phyloP scores from a whole-genome alignment of 2,113 vertebrate species.

The Gulo gulo region DNA sequence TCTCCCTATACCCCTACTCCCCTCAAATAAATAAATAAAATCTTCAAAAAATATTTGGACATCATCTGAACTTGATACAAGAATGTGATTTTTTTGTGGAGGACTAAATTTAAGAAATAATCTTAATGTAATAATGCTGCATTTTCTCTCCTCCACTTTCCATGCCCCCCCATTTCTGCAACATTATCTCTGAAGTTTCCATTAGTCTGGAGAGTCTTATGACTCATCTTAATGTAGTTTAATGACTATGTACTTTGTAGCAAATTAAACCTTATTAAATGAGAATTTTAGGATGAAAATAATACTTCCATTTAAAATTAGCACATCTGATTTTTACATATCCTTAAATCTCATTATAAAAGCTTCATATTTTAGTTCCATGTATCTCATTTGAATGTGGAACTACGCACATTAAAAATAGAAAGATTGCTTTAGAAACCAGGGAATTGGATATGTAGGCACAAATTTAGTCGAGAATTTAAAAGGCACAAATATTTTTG shows the following conservation, averaged over 20 bases:
- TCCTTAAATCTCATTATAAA: constrained; percentile 40
- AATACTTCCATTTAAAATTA: constrained; percentile 57
- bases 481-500: constrained; percentile 39
- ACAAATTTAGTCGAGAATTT: constrained; percentile 10
- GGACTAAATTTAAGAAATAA: background rate
- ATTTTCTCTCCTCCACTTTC: background rate
- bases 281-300: constrained; percentile 62
- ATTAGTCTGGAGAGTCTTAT: constrained; percentile 59
- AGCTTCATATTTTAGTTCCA: constrained; percentile 1
- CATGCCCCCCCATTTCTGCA: background rate
- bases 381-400: background rate
- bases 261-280: constrained; percentile 68
- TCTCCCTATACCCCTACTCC: background rate
- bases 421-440: constrained; percentile 21
- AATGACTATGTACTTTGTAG: constrained; percentile 54
- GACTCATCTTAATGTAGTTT: constrained; percentile 53
- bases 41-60: background rate
- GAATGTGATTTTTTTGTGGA: background rate
- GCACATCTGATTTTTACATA: constrained; percentile 24
- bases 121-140: background rate
- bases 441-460: background rate
- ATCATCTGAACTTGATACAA: background rate
- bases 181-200: background rate
- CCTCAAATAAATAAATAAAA: background rate
- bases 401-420: constrained; percentile 47